Base-by-base conservation (phyloP, 2,113 vertebrate genomes). In the Tautogolabrus adspersus region DNA sequence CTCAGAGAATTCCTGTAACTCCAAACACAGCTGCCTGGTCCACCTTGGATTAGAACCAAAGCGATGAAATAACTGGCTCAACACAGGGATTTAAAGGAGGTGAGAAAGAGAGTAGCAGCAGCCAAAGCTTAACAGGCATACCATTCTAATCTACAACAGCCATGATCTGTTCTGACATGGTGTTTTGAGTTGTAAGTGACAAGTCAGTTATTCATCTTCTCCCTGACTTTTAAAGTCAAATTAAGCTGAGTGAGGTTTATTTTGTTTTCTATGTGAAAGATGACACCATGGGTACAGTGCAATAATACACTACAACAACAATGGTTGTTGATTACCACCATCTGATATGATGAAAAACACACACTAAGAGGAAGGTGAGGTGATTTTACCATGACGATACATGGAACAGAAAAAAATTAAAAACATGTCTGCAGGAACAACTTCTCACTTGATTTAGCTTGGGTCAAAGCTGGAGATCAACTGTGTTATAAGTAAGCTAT, bases 1-100 rank as follows among this genome's bases (percentile, higher is more conserved):
- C 73, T 77, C 30, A 11, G 56, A 72, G 66, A 79, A 81, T 81
- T 79, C 81, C 70, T 78, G 44, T 70, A 61, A 71, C 61, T 83
- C 74, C 66, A 89, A 88, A 91, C 79, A 85, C 75, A 87, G 82
- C 80, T 87, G 75, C 71, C 49, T 52, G 49, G 49, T 81, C 5
- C 44, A 30, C 61, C 67, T 34, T 79, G 83, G 85, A 84, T 47
- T 19, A 64, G 5, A 73, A 66, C 60, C 9, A 83, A 68, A 67
- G 56, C 76, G 49, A 46, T 51, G 44, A 71, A 76, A 75, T 10
- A 67, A 18, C 63, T 78, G 78, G 7, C 62, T 66, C 40, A 21
- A 56, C 69, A 66, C 42, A 21, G 51, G 56, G 0, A 18, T 59
- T 59, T 60, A 46, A 83, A 57, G 18, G 19, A 77, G 69, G 63